Percentiles rank a stretch among this genome's conserved stretches.
These are phyloP conservation scores for Dilophus febrilis DNA, from an alignment of 2,888 invertebrate genomes.

Conservation along the genomic window DNA sequence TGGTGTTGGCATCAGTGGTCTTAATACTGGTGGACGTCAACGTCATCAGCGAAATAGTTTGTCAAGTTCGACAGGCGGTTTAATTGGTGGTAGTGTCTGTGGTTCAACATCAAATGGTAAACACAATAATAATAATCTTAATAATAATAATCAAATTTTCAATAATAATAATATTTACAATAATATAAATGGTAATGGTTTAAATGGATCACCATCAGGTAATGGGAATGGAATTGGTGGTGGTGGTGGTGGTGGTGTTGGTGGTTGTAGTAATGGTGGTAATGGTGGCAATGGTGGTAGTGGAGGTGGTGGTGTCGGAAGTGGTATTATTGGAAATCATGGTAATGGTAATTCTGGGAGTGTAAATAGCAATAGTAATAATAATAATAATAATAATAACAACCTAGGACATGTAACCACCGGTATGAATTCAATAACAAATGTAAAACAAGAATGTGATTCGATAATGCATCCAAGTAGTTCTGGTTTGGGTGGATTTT, in stretches of 20 bases:
- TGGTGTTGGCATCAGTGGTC: too few species aligned
- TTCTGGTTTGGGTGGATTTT: conserved; percentile 24
- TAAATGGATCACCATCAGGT: too few species aligned
- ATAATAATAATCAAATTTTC: too few species aligned
- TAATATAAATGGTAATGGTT: too few species aligned
- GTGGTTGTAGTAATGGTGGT: conserved; percentile 8
- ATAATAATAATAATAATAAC: conserved; percentile 6
- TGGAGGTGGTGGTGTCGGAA: conserved; percentile 19
- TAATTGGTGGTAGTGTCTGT: not conserved
- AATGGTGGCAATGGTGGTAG: too few species aligned
- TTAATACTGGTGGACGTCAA: too few species aligned
- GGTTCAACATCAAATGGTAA: too few species aligned
- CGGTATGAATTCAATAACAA: too few species aligned
- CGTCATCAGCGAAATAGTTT: too few species aligned
- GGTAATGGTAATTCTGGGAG: conserved; percentile 16
- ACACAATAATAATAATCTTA: too few species aligned
- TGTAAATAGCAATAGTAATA: conserved; percentile 8
- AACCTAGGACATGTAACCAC: too few species aligned
- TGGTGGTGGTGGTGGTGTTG: conserved; percentile 16
- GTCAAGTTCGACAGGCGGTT: conserved; percentile 23
- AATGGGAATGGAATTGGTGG: conserved; percentile 26
- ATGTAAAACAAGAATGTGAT: conserved; percentile 30
- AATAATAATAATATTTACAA: too few species aligned
- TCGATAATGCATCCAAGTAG: conserved; percentile 28
- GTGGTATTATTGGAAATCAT: conserved; percentile 16